Evolutionary conservation across 2,797 vertebrate species (phyloP).

Genomic region (Rhodeus uyekii): DNA sequence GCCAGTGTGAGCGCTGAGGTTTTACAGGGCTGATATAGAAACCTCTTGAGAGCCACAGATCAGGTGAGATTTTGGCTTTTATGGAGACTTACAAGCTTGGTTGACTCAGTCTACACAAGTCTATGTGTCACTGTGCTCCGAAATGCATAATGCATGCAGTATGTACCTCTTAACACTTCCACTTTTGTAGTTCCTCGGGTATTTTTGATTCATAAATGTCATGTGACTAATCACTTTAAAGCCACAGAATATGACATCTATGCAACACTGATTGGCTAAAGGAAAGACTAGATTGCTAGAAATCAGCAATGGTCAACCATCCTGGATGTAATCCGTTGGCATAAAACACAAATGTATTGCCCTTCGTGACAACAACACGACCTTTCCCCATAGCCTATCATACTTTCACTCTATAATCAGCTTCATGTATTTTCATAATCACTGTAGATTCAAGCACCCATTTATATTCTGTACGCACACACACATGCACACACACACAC

Average conservation of each 20-base stretch:
- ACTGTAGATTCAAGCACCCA: conserved; percentile 23
- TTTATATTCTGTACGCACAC: conserved; percentile 37
- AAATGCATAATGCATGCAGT: neutral
- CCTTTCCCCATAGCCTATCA: conserved; percentile 2
- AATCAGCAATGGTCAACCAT: neutral
- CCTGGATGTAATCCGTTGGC: conserved; percentile 4
- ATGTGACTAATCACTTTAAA: neutral
- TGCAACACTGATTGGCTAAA: neutral
- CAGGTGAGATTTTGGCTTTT: conserved; percentile 56
- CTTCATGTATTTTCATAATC: conserved; percentile 44
- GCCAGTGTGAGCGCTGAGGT: conserved; percentile 53
- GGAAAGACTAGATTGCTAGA: neutral
- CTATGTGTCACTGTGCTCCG: neutral
- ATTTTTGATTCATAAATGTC: neutral
- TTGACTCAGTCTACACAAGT: neutral
- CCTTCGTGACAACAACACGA: neutral
- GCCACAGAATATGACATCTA: neutral
- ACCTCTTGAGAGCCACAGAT: conserved; percentile 68
- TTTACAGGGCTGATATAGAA: conserved; percentile 70
- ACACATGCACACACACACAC: conserved; percentile 8
- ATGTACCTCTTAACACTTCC: neutral
- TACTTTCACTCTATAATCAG: conserved; percentile 31
- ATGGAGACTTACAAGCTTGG: conserved; percentile 24
- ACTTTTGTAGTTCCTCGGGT: neutral
- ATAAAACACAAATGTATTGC: neutral